Percentiles rank a stretch among this genome's conserved stretches.
These are phyloP conservation scores for Chaitophorus viminalis DNA, from an alignment of 2,888 invertebrate species.

Conservation along the genomic window DNA sequence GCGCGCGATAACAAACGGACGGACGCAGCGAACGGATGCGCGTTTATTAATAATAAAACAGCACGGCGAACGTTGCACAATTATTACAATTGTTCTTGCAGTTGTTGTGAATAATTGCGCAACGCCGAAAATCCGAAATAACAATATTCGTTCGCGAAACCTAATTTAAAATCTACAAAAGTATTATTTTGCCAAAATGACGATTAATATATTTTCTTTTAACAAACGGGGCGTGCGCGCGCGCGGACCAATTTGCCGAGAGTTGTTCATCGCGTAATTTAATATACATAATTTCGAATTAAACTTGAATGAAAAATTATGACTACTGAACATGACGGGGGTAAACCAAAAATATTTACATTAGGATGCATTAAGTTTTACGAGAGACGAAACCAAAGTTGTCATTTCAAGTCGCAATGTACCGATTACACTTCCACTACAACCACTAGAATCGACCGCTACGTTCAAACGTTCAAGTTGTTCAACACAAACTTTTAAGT, in stretches of 20 bases:
- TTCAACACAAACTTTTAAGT: background rate
- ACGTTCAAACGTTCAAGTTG: background rate
- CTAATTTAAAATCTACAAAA: slow-evolving; percentile 13
- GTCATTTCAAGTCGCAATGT: slow-evolving; percentile 18
- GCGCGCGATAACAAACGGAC: no score
- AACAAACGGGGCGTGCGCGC: background rate
- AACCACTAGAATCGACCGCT: background rate
- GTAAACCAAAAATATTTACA: slow-evolving; percentile 5
- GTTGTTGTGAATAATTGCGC: background rate
- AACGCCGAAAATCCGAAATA: background rate
- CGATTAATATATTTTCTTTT: slow-evolving; percentile 32
- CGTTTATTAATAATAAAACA: no score
- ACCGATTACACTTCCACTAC: background rate
- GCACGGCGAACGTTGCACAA: no score
- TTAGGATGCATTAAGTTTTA: background rate
- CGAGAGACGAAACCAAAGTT: background rate
- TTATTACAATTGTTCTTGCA: no score
- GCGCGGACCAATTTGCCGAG: background rate
- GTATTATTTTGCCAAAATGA: slow-evolving; percentile 19
- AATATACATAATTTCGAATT: slow-evolving; percentile 31
- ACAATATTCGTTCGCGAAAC: background rate
- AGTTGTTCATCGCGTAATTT: slow-evolving; percentile 25
- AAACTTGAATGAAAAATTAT: slow-evolving; percentile 2
- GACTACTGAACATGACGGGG: background rate
- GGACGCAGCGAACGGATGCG: no score